Conservation (phyloP, 2,888 invertebrate species). For the Drosophila formosana region DNA sequence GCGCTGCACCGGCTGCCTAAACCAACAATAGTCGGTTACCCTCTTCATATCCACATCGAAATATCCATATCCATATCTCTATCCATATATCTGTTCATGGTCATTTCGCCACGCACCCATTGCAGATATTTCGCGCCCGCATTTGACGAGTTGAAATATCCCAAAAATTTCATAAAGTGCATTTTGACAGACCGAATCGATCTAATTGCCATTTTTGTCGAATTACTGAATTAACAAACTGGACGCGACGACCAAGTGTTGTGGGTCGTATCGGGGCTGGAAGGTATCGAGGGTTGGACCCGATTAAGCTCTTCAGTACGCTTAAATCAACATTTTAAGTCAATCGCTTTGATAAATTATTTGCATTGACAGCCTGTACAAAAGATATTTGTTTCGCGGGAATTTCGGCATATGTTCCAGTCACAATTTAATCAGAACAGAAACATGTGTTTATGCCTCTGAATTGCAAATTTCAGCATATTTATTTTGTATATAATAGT, state of each 20-base stretch:
- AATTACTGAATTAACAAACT: slow-evolving; percentile 38
- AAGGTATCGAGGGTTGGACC: slow-evolving; percentile 41
- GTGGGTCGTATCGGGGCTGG: neutral
- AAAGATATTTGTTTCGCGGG: slow-evolving; percentile 27
- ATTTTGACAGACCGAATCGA: slow-evolving; percentile 67
- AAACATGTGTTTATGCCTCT: neutral
- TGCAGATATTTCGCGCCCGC: slow-evolving; percentile 78
- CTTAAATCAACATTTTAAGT: slow-evolving; percentile 65
- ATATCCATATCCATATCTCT: slow-evolving; percentile 8
- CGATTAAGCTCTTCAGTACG: slow-evolving; percentile 64
- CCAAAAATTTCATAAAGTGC: slow-evolving; percentile 64
- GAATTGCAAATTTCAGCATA: neutral
- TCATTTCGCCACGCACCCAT: slow-evolving; percentile 75
- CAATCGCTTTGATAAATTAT: slow-evolving; percentile 64
- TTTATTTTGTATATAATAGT: neutral
- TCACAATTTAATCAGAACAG: neutral
- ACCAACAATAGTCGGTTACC: slow-evolving; percentile 83
- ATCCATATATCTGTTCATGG: slow-evolving; percentile 32
- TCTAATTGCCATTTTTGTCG: slow-evolving; percentile 70
- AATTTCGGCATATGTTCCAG: slow-evolving; percentile 45
- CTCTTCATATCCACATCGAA: slow-evolving; percentile 18
- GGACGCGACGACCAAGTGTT: neutral
- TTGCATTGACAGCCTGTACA: slow-evolving; percentile 55
- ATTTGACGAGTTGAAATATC: slow-evolving; percentile 33
- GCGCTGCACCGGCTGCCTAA: slow-evolving; percentile 74